Evolutionary conservation across 2,888 invertebrate genomes (phyloP).

Genomic region (Eueremaeus valkanovi): DNA sequence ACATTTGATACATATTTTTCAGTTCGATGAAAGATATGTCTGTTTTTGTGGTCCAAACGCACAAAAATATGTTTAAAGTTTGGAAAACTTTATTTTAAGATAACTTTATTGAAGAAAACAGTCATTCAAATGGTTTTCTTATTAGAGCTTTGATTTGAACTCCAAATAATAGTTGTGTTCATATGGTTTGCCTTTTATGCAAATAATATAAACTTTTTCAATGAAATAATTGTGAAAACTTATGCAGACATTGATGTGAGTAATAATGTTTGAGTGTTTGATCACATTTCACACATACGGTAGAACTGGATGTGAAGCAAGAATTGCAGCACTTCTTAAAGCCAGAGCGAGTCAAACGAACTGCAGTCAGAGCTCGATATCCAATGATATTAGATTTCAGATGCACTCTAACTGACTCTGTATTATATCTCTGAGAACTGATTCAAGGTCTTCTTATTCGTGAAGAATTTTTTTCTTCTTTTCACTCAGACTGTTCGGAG

Average conservation of each 20-base stretch:
- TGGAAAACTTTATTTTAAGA: background rate
- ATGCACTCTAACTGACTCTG: background rate
- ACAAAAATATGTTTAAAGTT: background rate
- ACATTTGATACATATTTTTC: background rate
- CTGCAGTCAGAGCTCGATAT: slow-evolving; percentile 10
- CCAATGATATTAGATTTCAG: slow-evolving; percentile 3
- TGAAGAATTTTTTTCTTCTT: background rate
- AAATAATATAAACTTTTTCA: too few relatives aligned
- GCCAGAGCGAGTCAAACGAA: too few relatives aligned
- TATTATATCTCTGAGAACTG: slow-evolving; percentile 5
- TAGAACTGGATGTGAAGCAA: too few relatives aligned
- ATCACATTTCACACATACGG: too few relatives aligned
- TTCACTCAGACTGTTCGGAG: background rate
- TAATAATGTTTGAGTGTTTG: background rate
- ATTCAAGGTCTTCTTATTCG: slow-evolving; percentile 19
- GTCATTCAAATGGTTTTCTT: background rate
- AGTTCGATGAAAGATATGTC: background rate
- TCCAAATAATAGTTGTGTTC: background rate
- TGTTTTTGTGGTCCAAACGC: background rate
- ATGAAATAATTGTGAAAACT: background rate
- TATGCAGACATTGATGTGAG: background rate
- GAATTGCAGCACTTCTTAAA: too few relatives aligned
- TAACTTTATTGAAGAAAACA: background rate
- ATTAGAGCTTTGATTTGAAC: background rate
- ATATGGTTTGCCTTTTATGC: background rate